These are phyloP conservation scores for Okapia johnstoni DNA, from an alignment of 2,113 vertebrate genomes.

Conservation along the genomic window DNA sequence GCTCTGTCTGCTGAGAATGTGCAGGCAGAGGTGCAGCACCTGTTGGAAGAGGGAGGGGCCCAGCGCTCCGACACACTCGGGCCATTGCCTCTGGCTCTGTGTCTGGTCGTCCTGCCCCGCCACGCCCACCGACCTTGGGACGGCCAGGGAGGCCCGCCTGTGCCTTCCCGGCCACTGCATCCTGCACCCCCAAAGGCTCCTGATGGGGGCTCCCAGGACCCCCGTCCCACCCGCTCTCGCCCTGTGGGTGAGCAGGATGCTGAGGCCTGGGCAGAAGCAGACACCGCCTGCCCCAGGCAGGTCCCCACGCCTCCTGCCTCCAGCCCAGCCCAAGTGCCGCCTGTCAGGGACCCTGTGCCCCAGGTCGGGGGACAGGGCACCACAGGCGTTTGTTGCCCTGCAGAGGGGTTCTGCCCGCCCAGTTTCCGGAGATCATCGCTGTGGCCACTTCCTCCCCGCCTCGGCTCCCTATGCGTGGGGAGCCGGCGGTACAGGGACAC, in stretches of 20 bases:
- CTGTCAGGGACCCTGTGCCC: neutral
- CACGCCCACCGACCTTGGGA: accelerated
- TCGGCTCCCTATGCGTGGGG: accelerated
- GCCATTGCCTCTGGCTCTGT: accelerated
- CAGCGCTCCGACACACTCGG: accelerated
- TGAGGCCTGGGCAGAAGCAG: neutral
- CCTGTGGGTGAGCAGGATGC: neutral
- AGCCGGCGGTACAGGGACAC: accelerated
- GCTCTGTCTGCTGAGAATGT: neutral
- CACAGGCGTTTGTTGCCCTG: accelerated
- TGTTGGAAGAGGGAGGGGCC: neutral
- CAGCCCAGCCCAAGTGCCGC: neutral
- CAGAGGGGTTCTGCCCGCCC: neutral
- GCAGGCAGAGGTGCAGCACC: neutral
- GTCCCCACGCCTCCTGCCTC: neutral
- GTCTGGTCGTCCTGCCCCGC: neutral
- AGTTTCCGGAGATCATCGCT: neutral
- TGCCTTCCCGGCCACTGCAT: accelerated
- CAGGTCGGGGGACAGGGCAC: neutral
- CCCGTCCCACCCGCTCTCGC: neutral
- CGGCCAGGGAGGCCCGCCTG: accelerated
- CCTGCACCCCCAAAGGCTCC: neutral
- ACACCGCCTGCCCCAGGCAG: accelerated
- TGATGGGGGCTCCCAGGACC: neutral
- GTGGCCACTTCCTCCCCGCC: neutral